Conservation (phyloP, 2,797 vertebrate genomes). For the Sitta carolinensis region DNA sequence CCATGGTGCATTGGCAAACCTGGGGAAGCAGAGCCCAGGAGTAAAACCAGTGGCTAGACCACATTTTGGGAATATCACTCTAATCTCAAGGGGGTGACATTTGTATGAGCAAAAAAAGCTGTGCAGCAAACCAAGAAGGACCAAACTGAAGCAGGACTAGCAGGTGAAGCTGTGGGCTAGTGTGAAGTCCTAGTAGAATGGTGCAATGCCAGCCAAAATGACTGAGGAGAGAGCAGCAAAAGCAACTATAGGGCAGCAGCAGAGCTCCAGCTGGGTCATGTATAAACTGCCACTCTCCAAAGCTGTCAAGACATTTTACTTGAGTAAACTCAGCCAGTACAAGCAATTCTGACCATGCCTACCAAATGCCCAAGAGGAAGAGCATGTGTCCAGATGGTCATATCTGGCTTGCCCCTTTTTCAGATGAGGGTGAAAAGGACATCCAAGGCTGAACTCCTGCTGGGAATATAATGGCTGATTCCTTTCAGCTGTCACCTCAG, state of each 20-base stretch:
- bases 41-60: neutral
- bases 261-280: neutral
- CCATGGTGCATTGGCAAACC: neutral
- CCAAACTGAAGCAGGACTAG: neutral
- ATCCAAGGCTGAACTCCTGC: conserved; percentile 5
- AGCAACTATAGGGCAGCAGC: neutral
- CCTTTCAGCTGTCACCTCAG: neutral
- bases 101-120: neutral
- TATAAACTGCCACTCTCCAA: neutral
- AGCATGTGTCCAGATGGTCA: conserved; percentile 16
- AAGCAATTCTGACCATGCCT: neutral
- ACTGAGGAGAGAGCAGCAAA: neutral
- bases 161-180: neutral
- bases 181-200: neutral
- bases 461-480: neutral
- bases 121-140: neutral
- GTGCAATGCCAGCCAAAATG: neutral
- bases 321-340: conserved; percentile 1
- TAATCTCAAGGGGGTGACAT: neutral
- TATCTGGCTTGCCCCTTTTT: neutral
- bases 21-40: neutral
- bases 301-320: neutral
- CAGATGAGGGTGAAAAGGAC: conserved; percentile 3
- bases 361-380: neutral
- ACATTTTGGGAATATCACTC: neutral